These are phyloP conservation scores for Xylota sylvarum DNA, from an alignment of 2,888 invertebrate species.

Conservation along the genomic window DNA sequence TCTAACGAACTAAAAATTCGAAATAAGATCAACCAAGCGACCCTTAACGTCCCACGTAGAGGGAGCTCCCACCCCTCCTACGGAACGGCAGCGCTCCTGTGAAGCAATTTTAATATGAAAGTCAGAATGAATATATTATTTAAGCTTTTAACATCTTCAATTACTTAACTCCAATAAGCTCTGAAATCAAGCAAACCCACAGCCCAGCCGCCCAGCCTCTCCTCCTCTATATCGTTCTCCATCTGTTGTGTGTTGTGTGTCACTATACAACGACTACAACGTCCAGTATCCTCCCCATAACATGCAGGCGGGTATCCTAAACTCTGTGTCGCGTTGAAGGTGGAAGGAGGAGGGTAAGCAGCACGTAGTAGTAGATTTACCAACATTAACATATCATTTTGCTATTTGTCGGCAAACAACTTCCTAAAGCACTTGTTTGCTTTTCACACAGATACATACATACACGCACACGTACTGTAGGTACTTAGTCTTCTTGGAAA, in stretches of 20 bases:
- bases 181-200: conserved; percentile 74
- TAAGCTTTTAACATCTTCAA: conserved; percentile 80
- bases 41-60: conserved; percentile 11
- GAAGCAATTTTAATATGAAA: conserved; percentile 77
- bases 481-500: conserved; percentile 62
- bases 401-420: conserved; percentile 77
- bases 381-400: conserved; percentile 77
- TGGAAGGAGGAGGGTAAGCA: conserved; percentile 3
- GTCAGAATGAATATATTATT: conserved; percentile 78
- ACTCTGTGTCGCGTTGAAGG: not conserved
- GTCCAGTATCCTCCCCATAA: conserved; percentile 31
- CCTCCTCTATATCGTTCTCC: conserved; percentile 21
- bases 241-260: conserved; percentile 66
- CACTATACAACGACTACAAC: conserved; percentile 59
- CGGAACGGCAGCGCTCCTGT: conserved; percentile 21
- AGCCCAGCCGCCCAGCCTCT: conserved; percentile 4
- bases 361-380: conserved; percentile 70
- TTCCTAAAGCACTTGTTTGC: conserved; percentile 77
- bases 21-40: conserved; percentile 55
- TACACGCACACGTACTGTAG: not conserved
- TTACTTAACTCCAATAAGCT: conserved; percentile 80
- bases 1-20: conserved; percentile 22
- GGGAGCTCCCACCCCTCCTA: not conserved
- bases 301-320: conserved; percentile 40
- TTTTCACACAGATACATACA: conserved; percentile 60